Base-by-base conservation (phyloP, 2,113 vertebrate species). In the Rhegmatorhina hoffmannsi region DNA sequence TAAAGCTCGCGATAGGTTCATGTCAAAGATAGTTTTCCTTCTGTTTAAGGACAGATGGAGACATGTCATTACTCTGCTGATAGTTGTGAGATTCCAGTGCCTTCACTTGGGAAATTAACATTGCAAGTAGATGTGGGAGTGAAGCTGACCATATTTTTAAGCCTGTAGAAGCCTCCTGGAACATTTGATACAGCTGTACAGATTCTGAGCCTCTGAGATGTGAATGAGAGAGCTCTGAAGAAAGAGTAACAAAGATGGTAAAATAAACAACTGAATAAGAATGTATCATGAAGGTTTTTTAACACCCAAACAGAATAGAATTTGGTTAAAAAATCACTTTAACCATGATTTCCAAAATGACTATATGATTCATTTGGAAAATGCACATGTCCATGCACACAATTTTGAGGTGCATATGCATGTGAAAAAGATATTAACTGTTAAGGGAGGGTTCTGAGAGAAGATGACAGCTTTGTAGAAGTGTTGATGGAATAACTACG, bases 321-420 rank as follows among this genome's bases (percentile, higher is more conserved):
- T 34, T 92, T 13, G 10, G 38, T 70, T 15, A 1, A 60, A 89
- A 81, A 59, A 18, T 29, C 0, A 38, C 10, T 23, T 68, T 44
- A 56, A 72, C 10, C 8, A 15, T 19, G 4, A 49, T 46, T 87
- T 93, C 67, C 36, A 88, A n/a, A 25, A 15, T 47, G 47, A 49
- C 34, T 75, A 5, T 50, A 40, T 34, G 36, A 79, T 46, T 20
- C 17, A 14, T 60, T 21, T 87, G 10, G 7, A 29, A 59, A 8
- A 53, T 10, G 29, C 23, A 56, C 23, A 33, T 4, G 7, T 5
- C 0, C 5, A 1, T 43, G 21, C 6, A 29, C 9, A 29, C 1
- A 49, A 13, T 62, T 33, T 29, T 76, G 52, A 74, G 16, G 23
- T 63, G 12, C 7, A n/a, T 1, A 0, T 13, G 36, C 6, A 26